Evolutionary conservation across 2,888 invertebrate genomes (phyloP).

Genomic region (Brachycybe producta): DNA sequence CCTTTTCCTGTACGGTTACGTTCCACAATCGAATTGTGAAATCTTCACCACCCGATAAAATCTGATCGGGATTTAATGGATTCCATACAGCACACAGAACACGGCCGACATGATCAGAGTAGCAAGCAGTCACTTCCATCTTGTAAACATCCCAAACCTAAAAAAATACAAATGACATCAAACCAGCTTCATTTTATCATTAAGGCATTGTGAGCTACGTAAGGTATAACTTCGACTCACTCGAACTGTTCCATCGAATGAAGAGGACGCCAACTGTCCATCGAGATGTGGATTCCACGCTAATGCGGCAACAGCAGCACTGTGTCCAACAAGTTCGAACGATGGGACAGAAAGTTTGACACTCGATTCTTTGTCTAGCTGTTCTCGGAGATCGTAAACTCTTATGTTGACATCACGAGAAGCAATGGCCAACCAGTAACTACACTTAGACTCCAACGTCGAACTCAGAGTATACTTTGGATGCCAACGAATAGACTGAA

Average conservation of each 20-base stretch:
- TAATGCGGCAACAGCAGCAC: constrained; percentile 42
- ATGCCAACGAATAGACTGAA: constrained; percentile 58
- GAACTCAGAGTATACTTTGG: constrained; percentile 46
- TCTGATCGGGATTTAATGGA: constrained; percentile 44
- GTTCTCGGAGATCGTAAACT: constrained; percentile 35
- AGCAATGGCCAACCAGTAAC: constrained; percentile 50
- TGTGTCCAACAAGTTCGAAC: constrained; percentile 39
- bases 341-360: background rate
- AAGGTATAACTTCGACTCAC: background rate
- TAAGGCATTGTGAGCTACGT: too few species aligned
- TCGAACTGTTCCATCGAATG: constrained; percentile 50
- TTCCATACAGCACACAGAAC: constrained; percentile 52
- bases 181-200: too few species aligned
- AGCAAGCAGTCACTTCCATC: constrained; percentile 45
- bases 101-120: constrained; percentile 42
- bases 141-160: constrained; percentile 51
- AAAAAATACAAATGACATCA: constrained; percentile 21
- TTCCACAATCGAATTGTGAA: constrained; percentile 53
- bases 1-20: constrained; percentile 23
- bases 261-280: constrained; percentile 50
- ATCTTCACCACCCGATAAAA: constrained; percentile 55
- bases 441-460: constrained; percentile 41
- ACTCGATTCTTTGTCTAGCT: background rate
- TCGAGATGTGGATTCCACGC: constrained; percentile 57
- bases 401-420: constrained; percentile 41